These are phyloP conservation scores for Sipha maydis DNA, from an alignment of 2,888 invertebrate species.

Conservation along the genomic window DNA sequence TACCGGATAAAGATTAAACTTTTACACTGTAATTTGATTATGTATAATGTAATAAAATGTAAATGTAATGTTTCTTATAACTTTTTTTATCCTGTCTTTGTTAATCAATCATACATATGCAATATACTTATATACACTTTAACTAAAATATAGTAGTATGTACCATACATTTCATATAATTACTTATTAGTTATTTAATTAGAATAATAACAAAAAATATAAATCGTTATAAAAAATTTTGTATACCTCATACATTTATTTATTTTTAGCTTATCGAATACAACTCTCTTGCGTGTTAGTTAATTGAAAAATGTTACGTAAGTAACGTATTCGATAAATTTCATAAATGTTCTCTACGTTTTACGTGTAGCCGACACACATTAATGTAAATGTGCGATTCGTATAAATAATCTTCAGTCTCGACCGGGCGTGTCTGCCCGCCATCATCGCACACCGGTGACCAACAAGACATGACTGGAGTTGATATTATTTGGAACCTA, in stretches of 20 bases:
- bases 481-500: not conserved
- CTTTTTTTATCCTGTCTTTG: too few species aligned
- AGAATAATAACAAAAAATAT: too few species aligned
- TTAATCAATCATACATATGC: too few species aligned
- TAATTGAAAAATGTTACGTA: not conserved
- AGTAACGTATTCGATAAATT: not conserved
- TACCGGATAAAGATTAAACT: too few species aligned
- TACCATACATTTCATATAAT: too few species aligned
- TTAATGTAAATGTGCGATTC: too few species aligned
- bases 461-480: not conserved
- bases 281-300: not conserved
- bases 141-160: too few species aligned
- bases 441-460: not conserved
- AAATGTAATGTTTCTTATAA: too few species aligned
- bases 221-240: not conserved
- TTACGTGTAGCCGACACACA: not conserved
- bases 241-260: not conserved
- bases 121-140: too few species aligned
- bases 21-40: too few species aligned
- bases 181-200: too few species aligned
- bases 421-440: not conserved
- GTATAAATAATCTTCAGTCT: not conserved
- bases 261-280: not conserved
- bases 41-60: too few species aligned
- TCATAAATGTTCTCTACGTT: not conserved